A percentile compares a stretch with the other conserved stretches of the same genome.
These are phyloP conservation scores for Cepaea hortensis DNA, from an alignment of 2,888 invertebrate genomes.

Conservation along the genomic window DNA sequence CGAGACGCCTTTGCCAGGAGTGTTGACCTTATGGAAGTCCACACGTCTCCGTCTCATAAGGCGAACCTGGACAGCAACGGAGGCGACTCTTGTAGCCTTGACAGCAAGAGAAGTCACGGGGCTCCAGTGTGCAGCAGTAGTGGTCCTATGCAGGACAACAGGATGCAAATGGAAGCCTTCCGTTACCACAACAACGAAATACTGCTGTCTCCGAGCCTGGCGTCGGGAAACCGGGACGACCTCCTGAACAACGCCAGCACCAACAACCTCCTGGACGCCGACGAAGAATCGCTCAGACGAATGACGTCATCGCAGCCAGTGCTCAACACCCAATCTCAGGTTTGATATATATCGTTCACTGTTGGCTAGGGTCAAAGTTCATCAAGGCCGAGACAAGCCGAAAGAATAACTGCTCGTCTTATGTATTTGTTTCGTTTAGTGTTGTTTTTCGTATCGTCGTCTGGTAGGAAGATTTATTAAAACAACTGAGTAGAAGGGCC, in stretches of 20 bases:
- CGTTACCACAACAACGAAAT: conserved; percentile 42
- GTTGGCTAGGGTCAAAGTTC: too few species aligned
- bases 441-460: too few species aligned
- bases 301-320: conserved; percentile 72
- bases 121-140: not conserved
- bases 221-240: conserved; percentile 60
- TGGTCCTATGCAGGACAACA: conserved; percentile 18
- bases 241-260: conserved; percentile 66
- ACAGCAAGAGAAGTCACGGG: conserved; percentile 43
- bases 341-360: conserved; percentile 8
- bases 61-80: conserved; percentile 35
- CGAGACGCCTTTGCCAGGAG: conserved; percentile 98
- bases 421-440: too few species aligned
- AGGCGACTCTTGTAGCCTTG: conserved; percentile 39
- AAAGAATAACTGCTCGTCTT: too few species aligned
- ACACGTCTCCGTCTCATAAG: conserved; percentile 58
- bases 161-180: conserved; percentile 26
- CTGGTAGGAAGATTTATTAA: too few species aligned
- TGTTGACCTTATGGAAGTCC: conserved; percentile 87
- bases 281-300: conserved; percentile 68
- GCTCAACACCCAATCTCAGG: conserved; percentile 60
- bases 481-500: too few species aligned
- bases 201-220: conserved; percentile 56
- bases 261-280: conserved; percentile 72
- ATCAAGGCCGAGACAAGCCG: too few species aligned